Percentiles rank a stretch among this genome's conserved stretches.
These are phyloP conservation scores for Choristoneura fumiferana DNA, from an alignment of 1,140 invertebrate species.

Conservation along the genomic window DNA sequence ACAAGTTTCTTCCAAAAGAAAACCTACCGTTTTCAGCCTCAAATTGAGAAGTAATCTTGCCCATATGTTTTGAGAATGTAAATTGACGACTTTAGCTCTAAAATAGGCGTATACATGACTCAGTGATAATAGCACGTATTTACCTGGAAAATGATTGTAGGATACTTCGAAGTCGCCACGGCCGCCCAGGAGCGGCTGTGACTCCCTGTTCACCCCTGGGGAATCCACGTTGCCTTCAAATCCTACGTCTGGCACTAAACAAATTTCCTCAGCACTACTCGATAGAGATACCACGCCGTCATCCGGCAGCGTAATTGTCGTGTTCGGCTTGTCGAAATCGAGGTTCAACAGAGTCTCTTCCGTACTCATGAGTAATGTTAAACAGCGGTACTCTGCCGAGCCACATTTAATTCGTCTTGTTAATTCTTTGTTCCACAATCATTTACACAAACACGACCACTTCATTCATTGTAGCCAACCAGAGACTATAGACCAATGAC, in stretches of 20 bases:
- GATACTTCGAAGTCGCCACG: slow-evolving; percentile 87
- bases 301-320: slow-evolving; percentile 66
- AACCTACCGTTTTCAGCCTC: not conserved
- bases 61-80: slow-evolving; percentile 22
- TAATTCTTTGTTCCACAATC: slow-evolving; percentile 73
- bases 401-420: slow-evolving; percentile 74
- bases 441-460: slow-evolving; percentile 72
- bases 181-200: slow-evolving; percentile 91
- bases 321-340: slow-evolving; percentile 74
- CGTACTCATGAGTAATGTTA: slow-evolving; percentile 78
- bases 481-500: slow-evolving; percentile 50
- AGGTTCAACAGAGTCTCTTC: slow-evolving; percentile 78
- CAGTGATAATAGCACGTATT: slow-evolving; percentile 37
- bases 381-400: slow-evolving; percentile 61
- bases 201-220: slow-evolving; percentile 88
- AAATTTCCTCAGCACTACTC: slow-evolving; percentile 81
- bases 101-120: slow-evolving; percentile 38
- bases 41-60: slow-evolving; percentile 1
- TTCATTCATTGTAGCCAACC: slow-evolving; percentile 48
- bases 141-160: slow-evolving; percentile 91
- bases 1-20: slow-evolving; percentile 37
- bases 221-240: slow-evolving; percentile 86
- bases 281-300: slow-evolving; percentile 77
- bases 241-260: slow-evolving; percentile 83
- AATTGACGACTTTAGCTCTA: slow-evolving; percentile 24